Evolutionary conservation across 2,888 invertebrate species (phyloP).

Genomic region (Sisyra terminalis): DNA sequence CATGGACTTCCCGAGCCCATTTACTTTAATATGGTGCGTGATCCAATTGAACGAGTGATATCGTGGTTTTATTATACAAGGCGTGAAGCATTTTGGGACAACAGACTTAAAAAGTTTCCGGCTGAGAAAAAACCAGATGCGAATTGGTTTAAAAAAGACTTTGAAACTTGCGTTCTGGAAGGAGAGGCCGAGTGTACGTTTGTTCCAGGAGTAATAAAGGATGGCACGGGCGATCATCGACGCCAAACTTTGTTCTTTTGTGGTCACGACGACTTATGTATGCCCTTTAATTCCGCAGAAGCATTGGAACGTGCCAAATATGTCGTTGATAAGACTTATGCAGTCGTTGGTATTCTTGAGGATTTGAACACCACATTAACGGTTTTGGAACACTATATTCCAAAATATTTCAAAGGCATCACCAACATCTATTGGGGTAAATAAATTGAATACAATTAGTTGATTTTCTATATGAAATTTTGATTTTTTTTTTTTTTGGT

Average conservation of each 20-base stretch:
- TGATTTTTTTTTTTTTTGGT: constrained; percentile 20
- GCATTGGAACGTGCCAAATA: constrained; percentile 71
- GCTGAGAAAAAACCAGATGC: constrained; percentile 78
- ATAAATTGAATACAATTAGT: constrained; percentile 18
- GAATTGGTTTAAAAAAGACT: constrained; percentile 78
- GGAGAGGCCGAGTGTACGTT: constrained; percentile 76
- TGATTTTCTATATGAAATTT: background rate
- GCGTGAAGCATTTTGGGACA: constrained; percentile 87
- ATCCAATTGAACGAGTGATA: constrained; percentile 79
- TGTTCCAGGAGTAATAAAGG: constrained; percentile 66
- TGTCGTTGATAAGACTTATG: constrained; percentile 73
- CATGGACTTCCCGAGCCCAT: constrained; percentile 69
- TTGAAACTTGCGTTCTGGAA: constrained; percentile 69
- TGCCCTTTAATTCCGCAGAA: constrained; percentile 71
- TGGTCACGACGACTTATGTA: constrained; percentile 65
- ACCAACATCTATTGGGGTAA: constrained; percentile 64
- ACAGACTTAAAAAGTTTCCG: constrained; percentile 77
- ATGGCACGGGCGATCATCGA: constrained; percentile 78
- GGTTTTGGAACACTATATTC: constrained; percentile 75
- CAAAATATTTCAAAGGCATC: constrained; percentile 68
- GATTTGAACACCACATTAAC: constrained; percentile 72
- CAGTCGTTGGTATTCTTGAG: constrained; percentile 78
- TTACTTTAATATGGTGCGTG: constrained; percentile 78
- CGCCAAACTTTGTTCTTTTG: constrained; percentile 81
- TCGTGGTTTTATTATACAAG: constrained; percentile 88